Evolutionary conservation across 2,113 vertebrate species (phyloP).

Genomic region (Barbus barbus): DNA sequence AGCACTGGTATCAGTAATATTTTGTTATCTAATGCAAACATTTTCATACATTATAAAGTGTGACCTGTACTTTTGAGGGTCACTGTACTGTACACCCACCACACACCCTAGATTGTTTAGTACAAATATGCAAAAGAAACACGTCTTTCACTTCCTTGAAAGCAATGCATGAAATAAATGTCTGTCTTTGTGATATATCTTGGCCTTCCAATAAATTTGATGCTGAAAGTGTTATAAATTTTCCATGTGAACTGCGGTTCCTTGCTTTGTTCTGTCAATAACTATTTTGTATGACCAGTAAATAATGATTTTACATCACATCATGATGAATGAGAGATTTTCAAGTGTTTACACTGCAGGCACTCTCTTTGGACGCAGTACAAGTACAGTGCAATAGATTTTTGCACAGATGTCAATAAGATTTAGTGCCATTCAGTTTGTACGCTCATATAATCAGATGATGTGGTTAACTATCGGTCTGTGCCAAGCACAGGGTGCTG

Average conservation of each 20-base stretch:
- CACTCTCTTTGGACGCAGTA: constrained; percentile 24
- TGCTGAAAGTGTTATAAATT: background rate
- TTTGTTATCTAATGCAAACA: too few species aligned
- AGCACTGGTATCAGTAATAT: too few species aligned
- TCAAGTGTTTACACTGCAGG: constrained; percentile 27
- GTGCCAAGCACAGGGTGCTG: background rate
- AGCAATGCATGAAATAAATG: background rate
- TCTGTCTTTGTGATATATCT: background rate
- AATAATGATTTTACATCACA: constrained; percentile 31
- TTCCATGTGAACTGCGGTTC: background rate
- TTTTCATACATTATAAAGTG: too few species aligned
- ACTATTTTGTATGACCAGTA: constrained; percentile 19
- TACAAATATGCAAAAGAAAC: background rate
- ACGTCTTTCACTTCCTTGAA: background rate
- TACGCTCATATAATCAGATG: constrained; percentile 11
- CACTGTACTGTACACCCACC: too few species aligned
- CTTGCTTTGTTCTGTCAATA: constrained; percentile 28
- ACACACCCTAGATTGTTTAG: background rate
- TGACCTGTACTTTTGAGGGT: too few species aligned
- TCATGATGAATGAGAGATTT: constrained; percentile 18
- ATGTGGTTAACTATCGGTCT: constrained; percentile 5
- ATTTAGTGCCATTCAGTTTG: constrained; percentile 22
- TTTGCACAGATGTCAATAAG: constrained; percentile 31
- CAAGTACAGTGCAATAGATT: constrained; percentile 38
- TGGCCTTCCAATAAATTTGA: background rate